phyloP scores from a whole-genome alignment of 2,888 invertebrate species.

The Gymnocheta viridis region DNA sequence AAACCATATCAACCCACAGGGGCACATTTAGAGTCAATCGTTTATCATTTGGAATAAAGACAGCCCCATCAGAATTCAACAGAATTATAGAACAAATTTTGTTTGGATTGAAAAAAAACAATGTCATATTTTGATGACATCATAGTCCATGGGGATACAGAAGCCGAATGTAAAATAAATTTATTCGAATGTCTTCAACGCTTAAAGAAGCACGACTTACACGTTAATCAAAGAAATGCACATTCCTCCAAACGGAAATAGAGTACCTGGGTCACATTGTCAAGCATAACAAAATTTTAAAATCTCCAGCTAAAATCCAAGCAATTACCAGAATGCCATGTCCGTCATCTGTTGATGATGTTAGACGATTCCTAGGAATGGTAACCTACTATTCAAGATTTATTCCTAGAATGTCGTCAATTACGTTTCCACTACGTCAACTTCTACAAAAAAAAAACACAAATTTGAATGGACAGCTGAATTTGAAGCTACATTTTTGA shows the following conservation, averaged over 20 bases:
- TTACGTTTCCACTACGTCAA: no score
- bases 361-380: no score
- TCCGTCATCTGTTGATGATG: no score
- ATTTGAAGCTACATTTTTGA: no score
- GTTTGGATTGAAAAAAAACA: conserved; percentile 58
- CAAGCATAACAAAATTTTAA: conserved; percentile 55
- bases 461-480: no score
- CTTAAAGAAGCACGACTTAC: conserved; percentile 60
- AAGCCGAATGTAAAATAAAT: conserved; percentile 61
- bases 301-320: conserved; percentile 58
- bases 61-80: conserved; percentile 61
- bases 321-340: conserved; percentile 58
- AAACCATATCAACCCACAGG: conserved; percentile 55
- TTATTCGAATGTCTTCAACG: conserved; percentile 53
- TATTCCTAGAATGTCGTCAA: no score
- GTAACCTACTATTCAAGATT: no score
- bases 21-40: conserved; percentile 48
- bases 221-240: conserved; percentile 57
- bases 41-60: conserved; percentile 54
- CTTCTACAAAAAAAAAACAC: no score
- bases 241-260: conserved; percentile 57
- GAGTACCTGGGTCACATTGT: conserved; percentile 58
- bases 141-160: conserved; percentile 51
- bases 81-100: conserved; percentile 57
- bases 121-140: conserved; percentile 65